Conservation (phyloP, 2,797 vertebrate species). For the Crypturellus tataupa region DNA sequence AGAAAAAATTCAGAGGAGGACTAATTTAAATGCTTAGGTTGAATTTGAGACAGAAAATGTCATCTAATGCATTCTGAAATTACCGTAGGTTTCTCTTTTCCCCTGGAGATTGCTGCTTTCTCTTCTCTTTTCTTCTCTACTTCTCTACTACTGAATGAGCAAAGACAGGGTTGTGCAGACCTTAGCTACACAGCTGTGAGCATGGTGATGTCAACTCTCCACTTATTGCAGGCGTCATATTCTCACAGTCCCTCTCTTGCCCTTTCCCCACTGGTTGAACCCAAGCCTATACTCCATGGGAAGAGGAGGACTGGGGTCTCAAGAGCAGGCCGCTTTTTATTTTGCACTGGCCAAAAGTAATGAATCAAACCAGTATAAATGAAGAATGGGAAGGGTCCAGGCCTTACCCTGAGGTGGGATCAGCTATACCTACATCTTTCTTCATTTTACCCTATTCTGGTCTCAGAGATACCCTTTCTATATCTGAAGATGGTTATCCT, state of each 20-base stretch:
- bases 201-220: background rate
- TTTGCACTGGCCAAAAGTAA: background rate
- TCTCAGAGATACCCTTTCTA: background rate
- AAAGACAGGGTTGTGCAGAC: background rate
- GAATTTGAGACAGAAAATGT: background rate
- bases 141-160: background rate
- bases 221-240: background rate
- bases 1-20: background rate
- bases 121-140: background rate
- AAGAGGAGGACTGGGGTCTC: background rate
- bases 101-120: background rate
- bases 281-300: background rate
- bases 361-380: accelerated
- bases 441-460: background rate
- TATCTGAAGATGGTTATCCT: background rate
- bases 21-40: background rate
- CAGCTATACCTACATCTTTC: background rate
- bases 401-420: background rate
- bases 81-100: background rate
- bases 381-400: background rate
- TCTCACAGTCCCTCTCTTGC: background rate
- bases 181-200: accelerated
- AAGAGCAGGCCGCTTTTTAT: background rate
- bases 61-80: background rate
- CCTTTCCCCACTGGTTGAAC: background rate